These are phyloP conservation scores for Heterotis niloticus DNA, from an alignment of 2,113 vertebrate species.

Conservation along the genomic window DNA sequence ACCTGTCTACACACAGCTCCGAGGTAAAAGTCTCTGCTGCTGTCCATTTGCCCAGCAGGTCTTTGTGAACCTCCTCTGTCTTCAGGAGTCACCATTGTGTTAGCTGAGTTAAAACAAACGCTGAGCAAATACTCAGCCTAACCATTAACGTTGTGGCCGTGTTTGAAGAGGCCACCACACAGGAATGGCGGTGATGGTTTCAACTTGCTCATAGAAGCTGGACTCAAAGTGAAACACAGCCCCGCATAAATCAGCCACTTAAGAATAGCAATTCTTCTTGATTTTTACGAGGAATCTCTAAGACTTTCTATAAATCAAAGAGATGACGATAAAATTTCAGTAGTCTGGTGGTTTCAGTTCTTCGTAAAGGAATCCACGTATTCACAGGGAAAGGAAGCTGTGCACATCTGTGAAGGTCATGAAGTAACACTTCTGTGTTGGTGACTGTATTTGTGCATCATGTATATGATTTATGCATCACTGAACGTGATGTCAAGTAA, in stretches of 20 bases:
- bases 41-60: conserved; percentile 55
- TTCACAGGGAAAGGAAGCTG: not conserved
- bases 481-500: no score
- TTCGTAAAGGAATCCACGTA: not conserved
- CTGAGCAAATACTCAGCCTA: conserved; percentile 72
- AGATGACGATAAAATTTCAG: not conserved
- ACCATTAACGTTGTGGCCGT: conserved; percentile 71
- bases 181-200: conserved; percentile 48
- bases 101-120: conserved; percentile 67
- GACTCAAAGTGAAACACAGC: not conserved
- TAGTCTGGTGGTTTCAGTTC: not conserved
- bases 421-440: not conserved
- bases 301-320: not conserved
- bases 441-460: not conserved
- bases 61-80: conserved; percentile 69
- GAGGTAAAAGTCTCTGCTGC: conserved; percentile 67
- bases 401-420: not conserved
- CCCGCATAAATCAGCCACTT: not conserved
- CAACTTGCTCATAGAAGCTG: conserved; percentile 23
- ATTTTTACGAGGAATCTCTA: not conserved
- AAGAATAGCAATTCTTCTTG: not conserved
- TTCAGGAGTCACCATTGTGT: conserved; percentile 66
- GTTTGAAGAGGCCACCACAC: conserved; percentile 53
- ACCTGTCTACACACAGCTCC: conserved; percentile 55
- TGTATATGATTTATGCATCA: no score